Percentiles rank a stretch among this genome's conserved stretches.
These are phyloP conservation scores for Lasiurus cinereus DNA, from an alignment of 2,113 vertebrate genomes.

Conservation along the genomic window DNA sequence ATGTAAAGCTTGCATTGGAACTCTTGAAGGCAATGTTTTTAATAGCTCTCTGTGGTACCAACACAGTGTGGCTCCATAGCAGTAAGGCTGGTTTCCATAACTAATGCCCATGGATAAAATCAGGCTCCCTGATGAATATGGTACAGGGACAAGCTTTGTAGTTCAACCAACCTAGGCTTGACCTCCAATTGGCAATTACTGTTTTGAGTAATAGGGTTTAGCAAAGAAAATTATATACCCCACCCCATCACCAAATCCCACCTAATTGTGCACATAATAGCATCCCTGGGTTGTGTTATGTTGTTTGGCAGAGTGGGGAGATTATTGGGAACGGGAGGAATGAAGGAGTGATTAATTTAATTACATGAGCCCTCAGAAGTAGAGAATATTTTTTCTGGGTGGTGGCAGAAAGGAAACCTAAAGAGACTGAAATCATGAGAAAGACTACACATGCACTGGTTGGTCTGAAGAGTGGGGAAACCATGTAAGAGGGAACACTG, in stretches of 20 bases:
- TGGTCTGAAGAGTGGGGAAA: background rate
- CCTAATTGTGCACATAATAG: background rate
- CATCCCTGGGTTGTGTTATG: background rate
- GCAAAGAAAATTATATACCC: background rate
- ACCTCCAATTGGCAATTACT: background rate
- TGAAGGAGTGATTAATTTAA: background rate
- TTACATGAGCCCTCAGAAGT: background rate
- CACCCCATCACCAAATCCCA: background rate
- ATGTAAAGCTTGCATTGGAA: background rate
- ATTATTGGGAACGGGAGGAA: background rate
- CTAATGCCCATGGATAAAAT: background rate
- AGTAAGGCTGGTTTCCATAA: background rate
- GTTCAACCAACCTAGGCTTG: background rate
- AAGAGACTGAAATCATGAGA: background rate
- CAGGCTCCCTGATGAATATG: background rate
- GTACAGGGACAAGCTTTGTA: background rate
- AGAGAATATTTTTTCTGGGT: background rate
- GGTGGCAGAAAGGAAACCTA: background rate
- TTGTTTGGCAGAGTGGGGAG: background rate
- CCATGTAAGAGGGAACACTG: background rate
- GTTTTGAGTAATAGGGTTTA: background rate
- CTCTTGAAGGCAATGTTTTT: background rate
- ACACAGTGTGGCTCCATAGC: background rate
- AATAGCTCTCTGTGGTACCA: background rate
- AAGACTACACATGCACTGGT: background rate